These are phyloP conservation scores for Hippopotamus amphibius DNA, from an alignment of 2,113 vertebrate species.

Conservation along the genomic window DNA sequence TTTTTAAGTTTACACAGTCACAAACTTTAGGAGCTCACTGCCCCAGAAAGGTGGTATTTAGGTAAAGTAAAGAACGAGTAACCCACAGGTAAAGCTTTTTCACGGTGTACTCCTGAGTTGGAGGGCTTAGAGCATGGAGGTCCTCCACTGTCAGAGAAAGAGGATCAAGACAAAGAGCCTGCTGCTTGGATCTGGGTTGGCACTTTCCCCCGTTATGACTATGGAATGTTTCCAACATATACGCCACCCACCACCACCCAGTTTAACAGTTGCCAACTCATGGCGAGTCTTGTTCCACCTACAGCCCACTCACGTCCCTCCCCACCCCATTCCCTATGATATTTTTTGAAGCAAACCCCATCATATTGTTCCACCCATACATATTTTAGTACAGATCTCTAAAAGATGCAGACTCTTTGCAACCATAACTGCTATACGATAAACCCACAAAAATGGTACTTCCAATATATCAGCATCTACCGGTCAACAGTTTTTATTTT, in stretches of 20 bases:
- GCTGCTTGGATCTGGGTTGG: not conserved
- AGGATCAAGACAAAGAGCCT: not conserved
- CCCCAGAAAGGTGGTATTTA: not conserved
- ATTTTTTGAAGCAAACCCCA: slow-evolving; percentile 17
- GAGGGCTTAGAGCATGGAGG: not conserved
- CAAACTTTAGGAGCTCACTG: not conserved
- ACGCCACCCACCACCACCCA: fast-evolving
- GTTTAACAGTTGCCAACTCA: not conserved
- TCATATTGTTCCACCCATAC: not conserved
- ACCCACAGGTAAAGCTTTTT: not conserved
- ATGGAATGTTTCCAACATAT: not conserved
- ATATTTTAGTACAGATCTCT: not conserved
- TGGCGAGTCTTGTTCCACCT: not conserved
- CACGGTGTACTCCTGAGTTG: not conserved
- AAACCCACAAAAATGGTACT: not conserved
- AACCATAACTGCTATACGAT: not conserved
- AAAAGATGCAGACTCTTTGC: not conserved
- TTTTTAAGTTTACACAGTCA: not conserved
- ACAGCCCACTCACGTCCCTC: not conserved
- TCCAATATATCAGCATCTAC: not conserved
- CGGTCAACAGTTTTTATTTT: not conserved
- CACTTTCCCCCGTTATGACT: not conserved
- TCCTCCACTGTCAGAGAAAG: not conserved
- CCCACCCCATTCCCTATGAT: not conserved
- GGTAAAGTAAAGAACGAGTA: not conserved